Evolutionary conservation across 2,888 invertebrate genomes (phyloP), one percentile per base, ranked within the genome.

Genomic region (Dryocosmus kuriphilus): DNA sequence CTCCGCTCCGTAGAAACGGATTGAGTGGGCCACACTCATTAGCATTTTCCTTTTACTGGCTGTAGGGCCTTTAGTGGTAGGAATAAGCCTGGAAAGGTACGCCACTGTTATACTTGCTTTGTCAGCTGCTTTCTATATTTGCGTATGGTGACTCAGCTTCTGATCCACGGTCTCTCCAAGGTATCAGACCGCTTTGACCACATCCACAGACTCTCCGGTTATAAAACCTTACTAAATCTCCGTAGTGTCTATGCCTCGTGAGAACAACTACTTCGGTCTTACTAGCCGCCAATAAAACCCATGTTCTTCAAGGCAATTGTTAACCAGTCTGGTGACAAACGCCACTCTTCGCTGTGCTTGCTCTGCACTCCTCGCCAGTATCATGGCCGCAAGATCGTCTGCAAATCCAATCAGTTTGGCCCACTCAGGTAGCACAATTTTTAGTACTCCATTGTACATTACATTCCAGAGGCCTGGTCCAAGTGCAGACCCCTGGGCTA

Each of bases 1-100:
- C 67, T 82, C 80, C 55, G 81, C 82, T 35, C 83, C 83, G 67
- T 84, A 84, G 32, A 85, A 78, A 14, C 84, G 74, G 27, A 80
- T 79, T 35, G 85, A 85, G 78, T 85, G 67, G 0, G 74, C 61
- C 5, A 75, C 76, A 5, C 75, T 27, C 79, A 82, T 78, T 0
- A 84, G 41, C 2, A 80, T n/a, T n/a, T 75, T 27, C 27, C 82
- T 77, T 62, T 78, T 80, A 41, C 82, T 76, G 27, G 63, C 38
- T 9, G 78, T 71, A 30, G 81, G 76, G 8, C 78, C 71, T 16
- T 6, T 9, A 3, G 71, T 30, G 35, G 76, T 78, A 14, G 41
- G 38, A 61, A 76, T 76, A 14, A 76, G 75, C 22, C n/a, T 60
- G 1, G 22, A 22, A 4, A 60, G 24, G 2, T 5, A 14, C 0